A percentile compares a stretch with the other conserved stretches of the same genome.
Evolutionary conservation across 2,797 vertebrate species (phyloP).

Genomic region (Melanotaenia boesemani): DNA sequence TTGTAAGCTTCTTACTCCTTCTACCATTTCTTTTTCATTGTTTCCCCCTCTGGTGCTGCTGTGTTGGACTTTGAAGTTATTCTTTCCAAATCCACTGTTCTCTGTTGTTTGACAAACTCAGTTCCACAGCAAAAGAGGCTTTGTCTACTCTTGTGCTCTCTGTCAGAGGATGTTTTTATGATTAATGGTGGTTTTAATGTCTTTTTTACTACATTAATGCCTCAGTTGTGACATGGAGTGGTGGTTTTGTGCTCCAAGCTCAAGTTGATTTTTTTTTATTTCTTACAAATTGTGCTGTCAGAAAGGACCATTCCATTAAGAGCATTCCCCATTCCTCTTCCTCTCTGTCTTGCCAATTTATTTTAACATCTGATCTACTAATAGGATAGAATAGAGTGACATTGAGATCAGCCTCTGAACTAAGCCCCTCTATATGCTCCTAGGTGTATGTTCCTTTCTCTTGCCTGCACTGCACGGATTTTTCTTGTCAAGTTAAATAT

Average conservation of each 20-base stretch:
- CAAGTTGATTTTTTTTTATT: slow-evolving; percentile 50
- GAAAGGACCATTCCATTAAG: slow-evolving; percentile 25
- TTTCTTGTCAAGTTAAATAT: slow-evolving; percentile 47
- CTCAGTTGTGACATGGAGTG: slow-evolving; percentile 57
- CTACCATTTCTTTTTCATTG: slow-evolving; percentile 38
- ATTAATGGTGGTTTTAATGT: slow-evolving; percentile 75
- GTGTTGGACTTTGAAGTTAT: slow-evolving; percentile 61
- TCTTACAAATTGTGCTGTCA: slow-evolving; percentile 54
- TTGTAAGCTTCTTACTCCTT: slow-evolving; percentile 31
- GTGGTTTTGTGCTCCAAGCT: slow-evolving; percentile 36
- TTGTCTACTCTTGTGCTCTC: slow-evolving; percentile 59
- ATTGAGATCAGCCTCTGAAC: slow-evolving; percentile 2
- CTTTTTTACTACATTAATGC: slow-evolving; percentile 66
- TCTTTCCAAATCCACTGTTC: slow-evolving; percentile 49
- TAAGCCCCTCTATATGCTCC: slow-evolving; percentile 4
- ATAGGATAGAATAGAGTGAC: slow-evolving; percentile 29
- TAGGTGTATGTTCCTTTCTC: slow-evolving; percentile 12
- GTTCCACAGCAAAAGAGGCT: slow-evolving; percentile 53
- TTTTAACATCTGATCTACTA: slow-evolving; percentile 41
- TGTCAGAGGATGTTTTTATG: slow-evolving; percentile 66
- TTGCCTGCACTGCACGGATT: slow-evolving; percentile 23
- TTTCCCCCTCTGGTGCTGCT: slow-evolving; percentile 33
- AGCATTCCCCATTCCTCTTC: slow-evolving; percentile 6
- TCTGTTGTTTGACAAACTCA: slow-evolving; percentile 62
- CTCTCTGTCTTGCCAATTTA: slow-evolving; percentile 20